These are phyloP conservation scores for Antheraea assamensis DNA, from an alignment of 2,888 invertebrate species.

Conservation along the genomic window DNA sequence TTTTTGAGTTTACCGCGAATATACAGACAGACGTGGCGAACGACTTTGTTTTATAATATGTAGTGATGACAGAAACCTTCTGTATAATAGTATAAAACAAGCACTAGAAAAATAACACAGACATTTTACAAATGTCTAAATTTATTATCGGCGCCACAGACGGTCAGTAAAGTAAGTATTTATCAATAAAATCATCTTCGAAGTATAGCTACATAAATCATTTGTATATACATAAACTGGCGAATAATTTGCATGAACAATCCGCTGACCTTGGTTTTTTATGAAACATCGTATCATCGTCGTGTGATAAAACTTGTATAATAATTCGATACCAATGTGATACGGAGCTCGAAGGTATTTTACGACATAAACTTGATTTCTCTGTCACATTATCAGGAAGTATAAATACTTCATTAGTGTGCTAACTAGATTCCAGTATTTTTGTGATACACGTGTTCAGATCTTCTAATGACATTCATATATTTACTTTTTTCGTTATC, in stretches of 20 bases:
- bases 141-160: background rate
- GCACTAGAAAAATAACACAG: background rate
- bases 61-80: background rate
- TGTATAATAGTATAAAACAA: background rate
- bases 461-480: background rate
- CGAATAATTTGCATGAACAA: conserved; percentile 41
- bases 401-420: conserved; percentile 10
- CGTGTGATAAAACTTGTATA: conserved; percentile 27
- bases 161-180: conserved; percentile 3
- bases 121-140: background rate
- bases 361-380: conserved; percentile 10
- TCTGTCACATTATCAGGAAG: background rate
- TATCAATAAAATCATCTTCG: conserved; percentile 7
- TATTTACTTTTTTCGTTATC: background rate
- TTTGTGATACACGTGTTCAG: conserved; percentile 3
- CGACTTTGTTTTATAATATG: too few species aligned
- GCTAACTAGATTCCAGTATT: background rate
- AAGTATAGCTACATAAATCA: conserved; percentile 31
- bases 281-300: conserved; percentile 33
- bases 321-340: conserved; percentile 29
- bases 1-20: too few species aligned
- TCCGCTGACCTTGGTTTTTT: conserved; percentile 38
- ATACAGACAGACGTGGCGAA: too few species aligned
- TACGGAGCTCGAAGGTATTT: conserved; percentile 20
- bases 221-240: conserved; percentile 31